Percentiles rank a stretch among this genome's conserved stretches.
Conservation (phyloP, 2,888 invertebrate genomes). For the Hypomecis punctinalis region DNA sequence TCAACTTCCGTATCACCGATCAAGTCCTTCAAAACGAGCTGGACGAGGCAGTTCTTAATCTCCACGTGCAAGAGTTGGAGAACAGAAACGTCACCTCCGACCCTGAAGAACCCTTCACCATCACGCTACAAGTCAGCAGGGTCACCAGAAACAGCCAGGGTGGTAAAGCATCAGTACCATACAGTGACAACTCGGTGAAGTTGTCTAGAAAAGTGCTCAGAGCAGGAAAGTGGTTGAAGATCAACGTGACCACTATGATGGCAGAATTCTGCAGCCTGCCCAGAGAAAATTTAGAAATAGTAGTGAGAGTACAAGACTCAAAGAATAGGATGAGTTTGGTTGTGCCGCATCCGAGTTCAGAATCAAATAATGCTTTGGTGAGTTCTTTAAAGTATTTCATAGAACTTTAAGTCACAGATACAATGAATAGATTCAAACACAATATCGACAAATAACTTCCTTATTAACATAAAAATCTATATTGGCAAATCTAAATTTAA, state of each 20-base stretch:
- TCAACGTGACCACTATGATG: conserved; percentile 90
- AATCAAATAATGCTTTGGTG: conserved; percentile 80
- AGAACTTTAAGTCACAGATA: neutral
- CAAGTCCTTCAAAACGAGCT: conserved; percentile 89
- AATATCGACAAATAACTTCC: too few relatives aligned
- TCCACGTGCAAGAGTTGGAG: conserved; percentile 86
- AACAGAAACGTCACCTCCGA: conserved; percentile 64
- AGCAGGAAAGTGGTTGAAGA: conserved; percentile 88
- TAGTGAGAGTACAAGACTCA: conserved; percentile 88
- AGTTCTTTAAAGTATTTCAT: conserved; percentile 45
- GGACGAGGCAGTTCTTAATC: conserved; percentile 88
- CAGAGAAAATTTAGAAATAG: conserved; percentile 90
- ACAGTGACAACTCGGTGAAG: conserved; percentile 72
- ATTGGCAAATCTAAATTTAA: neutral
- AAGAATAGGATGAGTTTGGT: conserved; percentile 86
- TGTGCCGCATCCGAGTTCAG: conserved; percentile 88
- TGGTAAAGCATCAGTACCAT: conserved; percentile 72
- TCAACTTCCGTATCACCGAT: conserved; percentile 90
- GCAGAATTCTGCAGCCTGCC: conserved; percentile 91
- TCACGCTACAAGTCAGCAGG: conserved; percentile 73
- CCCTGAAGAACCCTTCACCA: conserved; percentile 69
- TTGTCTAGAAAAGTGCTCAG: conserved; percentile 81
- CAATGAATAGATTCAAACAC: neutral
- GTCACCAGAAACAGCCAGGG: conserved; percentile 74
- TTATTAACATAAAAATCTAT: too few relatives aligned